Percentiles rank a stretch among this genome's conserved stretches.
phyloP scores from a whole-genome alignment of 2,888 invertebrate species.

The Cheilosia vernalis region DNA sequence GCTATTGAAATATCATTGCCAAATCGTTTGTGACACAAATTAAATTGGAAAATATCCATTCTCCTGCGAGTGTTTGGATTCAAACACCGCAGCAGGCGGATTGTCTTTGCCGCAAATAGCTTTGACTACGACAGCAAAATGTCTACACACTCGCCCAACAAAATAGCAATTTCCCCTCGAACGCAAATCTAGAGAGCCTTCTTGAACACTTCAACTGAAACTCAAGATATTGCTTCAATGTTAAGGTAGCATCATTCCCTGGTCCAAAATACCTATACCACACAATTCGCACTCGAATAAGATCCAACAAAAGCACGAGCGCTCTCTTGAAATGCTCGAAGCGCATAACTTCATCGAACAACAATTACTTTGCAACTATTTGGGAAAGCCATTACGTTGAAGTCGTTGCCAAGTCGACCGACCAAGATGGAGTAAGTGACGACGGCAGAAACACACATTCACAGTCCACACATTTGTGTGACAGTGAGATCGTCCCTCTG shows the following conservation, averaged over 20 bases:
- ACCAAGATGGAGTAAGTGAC: conserved; percentile 34
- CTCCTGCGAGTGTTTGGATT: too few species aligned
- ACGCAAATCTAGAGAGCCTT: neutral
- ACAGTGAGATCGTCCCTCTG: conserved; percentile 25
- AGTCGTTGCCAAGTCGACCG: conserved; percentile 39
- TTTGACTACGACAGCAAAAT: neutral
- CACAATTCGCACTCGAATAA: neutral
- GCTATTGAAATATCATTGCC: too few species aligned
- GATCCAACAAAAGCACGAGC: conserved; percentile 21
- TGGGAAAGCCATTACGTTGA: conserved; percentile 63
- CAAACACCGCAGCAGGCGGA: too few species aligned
- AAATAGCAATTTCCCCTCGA: conserved; percentile 36
- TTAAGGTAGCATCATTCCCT: conserved; percentile 11
- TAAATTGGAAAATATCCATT: too few species aligned
- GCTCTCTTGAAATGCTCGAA: conserved; percentile 12
- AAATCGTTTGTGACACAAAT: too few species aligned
- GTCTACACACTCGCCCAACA: neutral
- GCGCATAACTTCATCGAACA: conserved; percentile 43
- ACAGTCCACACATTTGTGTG: neutral
- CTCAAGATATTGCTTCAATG: neutral
- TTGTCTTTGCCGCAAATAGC: too few species aligned
- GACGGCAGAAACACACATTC: neutral
- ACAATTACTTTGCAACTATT: conserved; percentile 70
- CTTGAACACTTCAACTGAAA: too few species aligned
- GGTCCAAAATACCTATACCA: neutral